A percentile compares a stretch with the other conserved stretches of the same genome.
These are phyloP conservation scores for Empis stercorea DNA, from an alignment of 2,888 invertebrate genomes.

Conservation along the genomic window DNA sequence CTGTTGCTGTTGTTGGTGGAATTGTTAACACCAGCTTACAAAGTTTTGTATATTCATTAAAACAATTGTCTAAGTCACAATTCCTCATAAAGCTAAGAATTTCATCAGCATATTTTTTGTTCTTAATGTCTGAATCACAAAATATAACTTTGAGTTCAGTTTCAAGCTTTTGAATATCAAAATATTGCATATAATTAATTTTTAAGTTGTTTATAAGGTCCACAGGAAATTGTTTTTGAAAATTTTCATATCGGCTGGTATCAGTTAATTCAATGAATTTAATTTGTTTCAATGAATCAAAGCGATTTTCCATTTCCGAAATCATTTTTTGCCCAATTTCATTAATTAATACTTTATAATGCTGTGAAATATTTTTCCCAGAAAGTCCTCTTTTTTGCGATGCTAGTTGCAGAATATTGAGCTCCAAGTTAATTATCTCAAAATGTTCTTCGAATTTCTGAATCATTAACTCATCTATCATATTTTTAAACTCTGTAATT, in stretches of 20 bases:
- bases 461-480: neutral
- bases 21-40: neutral
- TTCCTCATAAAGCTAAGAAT: neutral
- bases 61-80: neutral
- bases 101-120: neutral
- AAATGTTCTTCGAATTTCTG: neutral
- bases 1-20: neutral
- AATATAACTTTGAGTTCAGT: neutral
- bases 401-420: no score
- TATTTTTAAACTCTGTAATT: neutral
- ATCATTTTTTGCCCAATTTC: neutral
- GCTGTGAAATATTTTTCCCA: no score
- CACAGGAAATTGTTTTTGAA: neutral
- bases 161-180: slow-evolving; percentile 1
- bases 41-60: neutral
- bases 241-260: neutral
- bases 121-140: neutral
- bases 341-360: no score
- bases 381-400: no score
- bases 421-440: no score
- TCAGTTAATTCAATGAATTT: neutral
- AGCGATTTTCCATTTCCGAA: neutral
- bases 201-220: neutral
- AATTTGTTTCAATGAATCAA: neutral
- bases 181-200: neutral